Conservation (phyloP, 2,888 invertebrate species). For the Mycogona germanica region DNA sequence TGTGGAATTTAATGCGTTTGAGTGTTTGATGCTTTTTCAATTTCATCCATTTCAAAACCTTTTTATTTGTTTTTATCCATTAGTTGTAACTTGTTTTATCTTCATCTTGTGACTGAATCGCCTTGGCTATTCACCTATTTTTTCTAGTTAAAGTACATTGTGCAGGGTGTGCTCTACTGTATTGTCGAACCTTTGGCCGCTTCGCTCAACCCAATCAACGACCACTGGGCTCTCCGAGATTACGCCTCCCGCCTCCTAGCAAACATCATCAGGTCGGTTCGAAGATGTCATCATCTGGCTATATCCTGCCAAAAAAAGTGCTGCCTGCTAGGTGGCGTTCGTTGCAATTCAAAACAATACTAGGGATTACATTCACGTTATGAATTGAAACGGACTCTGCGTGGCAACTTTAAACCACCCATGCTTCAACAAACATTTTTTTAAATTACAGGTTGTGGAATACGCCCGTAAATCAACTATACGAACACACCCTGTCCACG, state of each 20-base stretch:
- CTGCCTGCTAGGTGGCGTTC: too few species aligned
- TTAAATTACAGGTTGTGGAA: conserved; percentile 30
- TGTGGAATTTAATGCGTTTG: too few species aligned
- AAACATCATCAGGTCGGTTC: conserved; percentile 29
- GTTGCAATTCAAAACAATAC: too few species aligned
- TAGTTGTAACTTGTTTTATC: background rate
- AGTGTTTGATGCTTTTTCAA: too few species aligned
- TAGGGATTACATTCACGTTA: too few species aligned
- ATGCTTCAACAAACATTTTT: background rate
- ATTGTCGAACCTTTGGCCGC: conserved; percentile 32
- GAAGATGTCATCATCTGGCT: background rate
- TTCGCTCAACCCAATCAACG: conserved; percentile 30
- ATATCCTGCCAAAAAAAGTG: too few species aligned
- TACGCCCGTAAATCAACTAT: conserved; percentile 29
- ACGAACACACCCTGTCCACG: conserved; percentile 27
- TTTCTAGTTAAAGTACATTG: conserved; percentile 29
- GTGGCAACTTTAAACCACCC: too few species aligned
- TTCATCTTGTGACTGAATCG: background rate
- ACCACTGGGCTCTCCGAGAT: conserved; percentile 34
- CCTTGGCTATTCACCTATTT: conserved; percentile 3
- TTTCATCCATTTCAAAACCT: background rate
- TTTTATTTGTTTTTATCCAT: background rate
- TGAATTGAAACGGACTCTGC: too few species aligned
- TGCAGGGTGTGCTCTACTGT: conserved; percentile 32
- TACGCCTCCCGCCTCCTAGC: conserved; percentile 33